These are phyloP conservation scores for Chouioia cunea DNA, from an alignment of 2,888 invertebrate species.

Conservation along the genomic window DNA sequence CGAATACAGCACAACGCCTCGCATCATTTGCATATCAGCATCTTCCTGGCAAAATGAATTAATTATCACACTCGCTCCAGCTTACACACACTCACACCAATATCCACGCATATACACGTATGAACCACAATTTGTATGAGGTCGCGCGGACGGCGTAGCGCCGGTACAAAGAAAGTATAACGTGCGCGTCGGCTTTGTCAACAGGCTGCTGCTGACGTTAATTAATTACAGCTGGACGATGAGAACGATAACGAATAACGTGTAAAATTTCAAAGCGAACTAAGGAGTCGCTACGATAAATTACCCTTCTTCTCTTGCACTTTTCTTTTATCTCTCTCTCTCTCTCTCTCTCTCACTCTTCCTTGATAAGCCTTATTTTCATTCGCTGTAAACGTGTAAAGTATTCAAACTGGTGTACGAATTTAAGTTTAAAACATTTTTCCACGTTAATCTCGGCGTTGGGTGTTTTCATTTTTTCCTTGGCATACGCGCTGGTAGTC, in stretches of 20 bases:
- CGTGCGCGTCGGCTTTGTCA: constrained; percentile 10
- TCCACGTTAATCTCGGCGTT: no score
- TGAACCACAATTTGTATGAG: no score
- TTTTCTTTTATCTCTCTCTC: neutral
- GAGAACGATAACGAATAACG: constrained; percentile 38
- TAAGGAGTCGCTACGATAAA: no score
- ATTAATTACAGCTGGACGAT: constrained; percentile 37
- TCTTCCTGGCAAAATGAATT: constrained; percentile 27
- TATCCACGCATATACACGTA: no score
- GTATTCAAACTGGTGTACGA: no score
- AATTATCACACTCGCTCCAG: constrained; percentile 14
- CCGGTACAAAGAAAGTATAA: constrained; percentile 28
- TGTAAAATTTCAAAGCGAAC: constrained; percentile 28
- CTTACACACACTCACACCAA: no score
- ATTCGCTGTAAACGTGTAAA: no score
- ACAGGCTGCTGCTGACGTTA: constrained; percentile 28
- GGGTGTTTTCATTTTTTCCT: no score
- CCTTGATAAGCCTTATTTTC: no score
- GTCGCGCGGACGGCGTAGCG: neutral
- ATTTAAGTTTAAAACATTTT: no score
- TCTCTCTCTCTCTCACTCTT: neutral
- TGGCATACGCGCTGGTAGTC: no score
- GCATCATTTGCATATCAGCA: neutral
- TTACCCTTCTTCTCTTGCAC: neutral
- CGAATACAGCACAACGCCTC: no score